Base-by-base conservation (phyloP, 2,113 vertebrate species). In the Gnathonemus echidnorhynchus region DNA sequence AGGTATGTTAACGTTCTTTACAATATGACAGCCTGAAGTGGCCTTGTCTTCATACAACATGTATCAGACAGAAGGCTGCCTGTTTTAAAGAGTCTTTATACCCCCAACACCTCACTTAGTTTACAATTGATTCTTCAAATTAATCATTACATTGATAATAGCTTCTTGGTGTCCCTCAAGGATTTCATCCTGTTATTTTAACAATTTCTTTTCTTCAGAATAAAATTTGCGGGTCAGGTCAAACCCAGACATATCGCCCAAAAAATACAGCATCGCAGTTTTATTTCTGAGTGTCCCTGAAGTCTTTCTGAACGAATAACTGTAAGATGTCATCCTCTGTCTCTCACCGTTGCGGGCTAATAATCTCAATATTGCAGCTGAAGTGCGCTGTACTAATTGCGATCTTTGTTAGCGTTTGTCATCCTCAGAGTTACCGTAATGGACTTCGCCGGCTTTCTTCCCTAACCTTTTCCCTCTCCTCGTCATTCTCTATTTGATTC, bases 381-480 rank as follows among this genome's bases (percentile, higher is more conserved):
- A 27, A 86, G 50, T 7, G 10, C 24, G n/a, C 15, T 24, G 83
- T 58, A 21, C 31, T 58, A 83, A 53, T n/a, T 89, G 49, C 7
- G 17, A 21, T 66, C 48, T 84, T 74, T 58, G 39, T 9, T 9
- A 74, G 50, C 31, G 8, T 45, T 24, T 53, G 80, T 95, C 95
- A 96, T 94, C 95, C 95, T 94, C 95, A 95, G 94, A 95, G 92
- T 95, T 95, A 96, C 95, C 95, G 93, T 95, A 95, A 95, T 94
- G 92, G 94, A 94, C 92, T 88, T 91, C 87, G 77, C 92, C 45
- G 80, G 94, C 93, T 93, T 93, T 94, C 94, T 93, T 87, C 24
- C 90, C 66, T 93, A 89, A 92, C 94, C 93, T 93, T 92, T 70
- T 93, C 91, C 92, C 92, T 92, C 92, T 89, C 89, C 66, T 91